Conservation (phyloP, 2,113 vertebrate genomes). For the Eolophus roseicapilla region DNA sequence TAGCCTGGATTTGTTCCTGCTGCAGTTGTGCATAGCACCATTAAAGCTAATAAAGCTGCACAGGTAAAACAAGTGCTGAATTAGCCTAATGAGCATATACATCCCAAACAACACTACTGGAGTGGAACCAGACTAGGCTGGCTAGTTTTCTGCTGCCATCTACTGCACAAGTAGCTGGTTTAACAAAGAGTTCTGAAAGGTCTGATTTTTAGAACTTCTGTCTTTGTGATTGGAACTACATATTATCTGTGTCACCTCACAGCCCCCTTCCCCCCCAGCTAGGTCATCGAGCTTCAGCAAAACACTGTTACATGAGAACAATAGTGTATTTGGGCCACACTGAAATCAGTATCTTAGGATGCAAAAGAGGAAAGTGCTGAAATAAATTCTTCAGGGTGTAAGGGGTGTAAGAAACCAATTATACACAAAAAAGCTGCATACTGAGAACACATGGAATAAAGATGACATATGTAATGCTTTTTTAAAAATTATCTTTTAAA, state of each 20-base stretch:
- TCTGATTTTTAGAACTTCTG: not conserved
- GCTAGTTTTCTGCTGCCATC: slow-evolving; percentile 52
- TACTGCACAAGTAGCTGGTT: not conserved
- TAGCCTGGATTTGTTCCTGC: not conserved
- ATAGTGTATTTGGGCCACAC: not conserved
- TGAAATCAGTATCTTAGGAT: not conserved
- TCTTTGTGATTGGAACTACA: not conserved
- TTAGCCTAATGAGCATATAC: not conserved
- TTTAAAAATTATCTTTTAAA: not conserved
- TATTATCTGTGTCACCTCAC: not conserved
- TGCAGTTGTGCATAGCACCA: not conserved
- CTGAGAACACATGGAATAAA: not conserved
- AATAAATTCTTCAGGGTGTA: not conserved
- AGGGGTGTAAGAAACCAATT: not conserved
- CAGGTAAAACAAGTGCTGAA: not conserved
- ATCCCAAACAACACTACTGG: not conserved
- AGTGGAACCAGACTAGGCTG: not conserved
- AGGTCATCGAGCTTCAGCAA: not conserved
- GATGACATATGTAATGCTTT: not conserved
- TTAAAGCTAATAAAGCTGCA: not conserved
- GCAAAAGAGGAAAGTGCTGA: not conserved
- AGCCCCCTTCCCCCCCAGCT: not conserved
- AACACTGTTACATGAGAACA: not conserved
- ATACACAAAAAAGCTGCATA: not conserved
- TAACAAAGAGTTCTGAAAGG: not conserved